phyloP scores from a whole-genome alignment of 2,797 vertebrate species.

The Cuculus canorus region DNA sequence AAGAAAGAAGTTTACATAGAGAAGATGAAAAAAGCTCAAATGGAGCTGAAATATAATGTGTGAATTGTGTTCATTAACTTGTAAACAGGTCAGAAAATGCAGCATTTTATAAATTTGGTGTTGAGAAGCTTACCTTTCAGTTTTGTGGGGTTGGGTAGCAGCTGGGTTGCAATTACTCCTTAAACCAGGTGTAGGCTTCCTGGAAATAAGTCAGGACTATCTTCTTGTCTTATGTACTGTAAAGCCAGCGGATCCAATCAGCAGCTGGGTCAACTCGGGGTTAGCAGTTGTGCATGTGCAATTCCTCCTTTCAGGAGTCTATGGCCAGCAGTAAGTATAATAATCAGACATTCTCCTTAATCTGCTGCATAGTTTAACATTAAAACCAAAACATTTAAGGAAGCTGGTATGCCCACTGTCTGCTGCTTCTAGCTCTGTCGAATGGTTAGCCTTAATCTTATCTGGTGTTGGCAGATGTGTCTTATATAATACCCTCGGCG shows the following conservation, averaged over 20 bases:
- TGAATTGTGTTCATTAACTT: not conserved
- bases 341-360: not conserved
- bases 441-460: not conserved
- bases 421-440: not conserved
- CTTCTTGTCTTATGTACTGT: not conserved
- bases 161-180: not conserved
- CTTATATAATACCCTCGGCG: not conserved
- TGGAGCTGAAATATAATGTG: not conserved
- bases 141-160: not conserved
- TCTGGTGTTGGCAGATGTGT: not conserved
- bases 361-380: not conserved
- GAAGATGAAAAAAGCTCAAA: not conserved
- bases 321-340: not conserved
- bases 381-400: not conserved
- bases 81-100: not conserved
- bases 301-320: not conserved
- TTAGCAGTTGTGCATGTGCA: not conserved
- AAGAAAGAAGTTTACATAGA: not conserved
- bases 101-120: not conserved
- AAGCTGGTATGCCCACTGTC: not conserved
- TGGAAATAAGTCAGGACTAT: not conserved
- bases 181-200: not conserved
- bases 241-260: not conserved
- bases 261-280: not conserved
- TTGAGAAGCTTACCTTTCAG: not conserved